Conservation (phyloP, 2,888 invertebrate genomes). For the Lycophotia porphyrea region DNA sequence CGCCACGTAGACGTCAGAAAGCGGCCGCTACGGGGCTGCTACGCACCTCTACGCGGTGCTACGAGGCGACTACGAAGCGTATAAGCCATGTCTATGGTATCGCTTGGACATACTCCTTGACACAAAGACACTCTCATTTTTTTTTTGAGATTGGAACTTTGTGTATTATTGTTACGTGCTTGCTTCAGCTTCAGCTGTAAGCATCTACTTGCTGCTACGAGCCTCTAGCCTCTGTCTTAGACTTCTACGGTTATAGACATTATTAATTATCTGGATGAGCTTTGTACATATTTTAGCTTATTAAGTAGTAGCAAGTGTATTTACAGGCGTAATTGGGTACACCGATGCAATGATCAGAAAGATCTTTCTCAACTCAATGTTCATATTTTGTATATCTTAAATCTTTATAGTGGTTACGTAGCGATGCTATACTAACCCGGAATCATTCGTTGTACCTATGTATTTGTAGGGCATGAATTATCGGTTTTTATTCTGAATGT, state of each 20-base stretch:
- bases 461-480: constrained; percentile 1
- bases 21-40: not conserved
- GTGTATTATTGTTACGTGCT: not conserved
- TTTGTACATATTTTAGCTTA: not conserved
- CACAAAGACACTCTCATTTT: not conserved
- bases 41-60: not conserved
- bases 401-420: not conserved
- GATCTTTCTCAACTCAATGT: not conserved
- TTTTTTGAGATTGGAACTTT: not conserved
- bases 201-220: not conserved
- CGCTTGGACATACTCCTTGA: not conserved
- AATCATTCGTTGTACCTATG: not conserved
- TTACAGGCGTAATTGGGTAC: not conserved
- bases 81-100: not conserved
- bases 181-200: not conserved
- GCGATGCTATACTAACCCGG: not conserved
- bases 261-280: not conserved
- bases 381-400: not conserved
- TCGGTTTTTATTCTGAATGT: not conserved
- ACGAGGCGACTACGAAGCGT: not conserved
- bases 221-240: not conserved
- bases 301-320: not conserved
- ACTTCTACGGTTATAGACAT: not conserved
- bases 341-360: not conserved
- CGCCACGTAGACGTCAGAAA: not conserved